These are phyloP conservation scores for Myripristis jacobus DNA, from an alignment of 2,797 vertebrate genomes.

Conservation along the genomic window DNA sequence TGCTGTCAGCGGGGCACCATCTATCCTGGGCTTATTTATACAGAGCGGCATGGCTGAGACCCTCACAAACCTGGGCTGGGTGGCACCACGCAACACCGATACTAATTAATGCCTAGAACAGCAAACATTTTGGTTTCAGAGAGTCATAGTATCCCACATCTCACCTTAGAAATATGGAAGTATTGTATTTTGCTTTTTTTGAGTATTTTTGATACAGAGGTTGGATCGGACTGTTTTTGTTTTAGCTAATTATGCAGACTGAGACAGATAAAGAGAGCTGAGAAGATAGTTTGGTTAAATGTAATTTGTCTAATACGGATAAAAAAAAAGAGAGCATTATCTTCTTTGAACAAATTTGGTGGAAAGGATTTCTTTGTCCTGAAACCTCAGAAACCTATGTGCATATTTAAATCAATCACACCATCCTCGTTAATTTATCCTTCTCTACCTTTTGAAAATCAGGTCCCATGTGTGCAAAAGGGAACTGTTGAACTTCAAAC, in stretches of 20 bases:
- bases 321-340: constrained; percentile 44
- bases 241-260: constrained; percentile 33
- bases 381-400: constrained; percentile 68
- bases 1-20: constrained; percentile 69
- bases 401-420: constrained; percentile 80
- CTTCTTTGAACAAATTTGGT: constrained; percentile 62
- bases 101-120: constrained; percentile 18
- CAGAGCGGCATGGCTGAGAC: constrained; percentile 42
- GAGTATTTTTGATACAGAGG: background rate
- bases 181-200: constrained; percentile 3
- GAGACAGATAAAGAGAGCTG: constrained; percentile 35
- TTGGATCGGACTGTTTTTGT: constrained; percentile 25
- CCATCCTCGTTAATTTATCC: constrained; percentile 77
- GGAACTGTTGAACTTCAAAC: constrained; percentile 86
- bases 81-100: constrained; percentile 9
- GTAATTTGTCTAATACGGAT: constrained; percentile 52
- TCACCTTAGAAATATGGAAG: constrained; percentile 1
- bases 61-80: constrained; percentile 26
- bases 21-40: constrained; percentile 68
- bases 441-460: constrained; percentile 83
- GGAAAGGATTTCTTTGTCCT: constrained; percentile 64
- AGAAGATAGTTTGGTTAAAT: constrained; percentile 25
- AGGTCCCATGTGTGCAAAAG: constrained; percentile 78
- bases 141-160: background rate
- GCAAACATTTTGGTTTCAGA: background rate